These are phyloP conservation scores for Phyllostomus hastatus DNA, from an alignment of 2,113 vertebrate genomes.

Conservation along the genomic window DNA sequence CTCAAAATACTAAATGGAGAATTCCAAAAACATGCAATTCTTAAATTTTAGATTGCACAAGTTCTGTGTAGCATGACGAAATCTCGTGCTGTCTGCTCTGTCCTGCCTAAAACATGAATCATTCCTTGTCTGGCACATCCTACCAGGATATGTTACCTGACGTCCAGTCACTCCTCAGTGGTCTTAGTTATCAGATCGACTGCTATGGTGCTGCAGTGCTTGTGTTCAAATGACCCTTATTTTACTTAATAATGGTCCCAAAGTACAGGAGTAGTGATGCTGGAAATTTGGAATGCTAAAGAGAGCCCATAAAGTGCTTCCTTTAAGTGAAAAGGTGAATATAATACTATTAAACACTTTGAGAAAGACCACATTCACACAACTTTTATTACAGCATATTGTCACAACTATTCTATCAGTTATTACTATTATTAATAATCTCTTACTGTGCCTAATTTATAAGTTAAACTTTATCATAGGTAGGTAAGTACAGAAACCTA, in stretches of 20 bases:
- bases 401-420: background rate
- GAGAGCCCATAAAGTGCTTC: background rate
- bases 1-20: background rate
- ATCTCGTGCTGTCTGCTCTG: background rate
- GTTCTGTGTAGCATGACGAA: background rate
- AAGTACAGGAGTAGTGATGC: background rate
- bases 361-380: background rate
- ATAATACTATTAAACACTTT: background rate
- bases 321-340: background rate
- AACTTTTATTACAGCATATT: background rate
- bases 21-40: background rate
- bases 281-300: background rate
- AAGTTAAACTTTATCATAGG: background rate
- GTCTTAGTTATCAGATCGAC: background rate
- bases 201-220: background rate
- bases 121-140: background rate
- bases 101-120: background rate
- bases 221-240: background rate
- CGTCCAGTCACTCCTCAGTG: background rate
- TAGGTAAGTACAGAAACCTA: background rate
- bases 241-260: background rate
- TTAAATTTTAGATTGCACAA: background rate
- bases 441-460: background rate
- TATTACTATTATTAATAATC: background rate
- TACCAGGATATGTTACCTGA: background rate